Evolutionary conservation across 1,140 invertebrate species (phyloP).

Genomic region (Diprion similis): DNA sequence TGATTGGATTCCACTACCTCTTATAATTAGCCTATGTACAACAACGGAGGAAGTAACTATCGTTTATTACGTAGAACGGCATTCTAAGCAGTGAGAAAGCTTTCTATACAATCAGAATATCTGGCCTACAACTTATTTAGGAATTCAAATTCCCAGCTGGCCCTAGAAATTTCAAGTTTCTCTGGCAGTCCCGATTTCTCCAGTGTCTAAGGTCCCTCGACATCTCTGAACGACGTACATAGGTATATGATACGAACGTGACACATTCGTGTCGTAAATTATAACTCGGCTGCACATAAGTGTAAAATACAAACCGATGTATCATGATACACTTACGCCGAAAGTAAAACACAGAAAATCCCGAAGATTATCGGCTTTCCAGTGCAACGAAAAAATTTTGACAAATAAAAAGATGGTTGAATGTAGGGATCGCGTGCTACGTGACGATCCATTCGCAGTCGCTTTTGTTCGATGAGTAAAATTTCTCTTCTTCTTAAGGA

Average conservation of each 20-base stretch:
- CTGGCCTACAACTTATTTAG: neutral
- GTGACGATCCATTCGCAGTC: neutral
- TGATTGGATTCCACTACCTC: too few species aligned
- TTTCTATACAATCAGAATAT: neutral
- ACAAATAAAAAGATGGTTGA: neutral
- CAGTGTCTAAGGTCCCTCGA: neutral
- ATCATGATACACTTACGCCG: too few species aligned
- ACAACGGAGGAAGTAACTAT: neutral
- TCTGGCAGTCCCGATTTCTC: neutral
- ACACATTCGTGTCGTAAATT: too few species aligned
- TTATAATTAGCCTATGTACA: too few species aligned
- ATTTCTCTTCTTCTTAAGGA: slow-evolving; percentile 6
- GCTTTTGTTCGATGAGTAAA: neutral
- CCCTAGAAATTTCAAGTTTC: neutral
- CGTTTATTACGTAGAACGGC: neutral
- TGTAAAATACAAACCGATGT: too few species aligned
- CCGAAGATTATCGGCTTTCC: too few species aligned
- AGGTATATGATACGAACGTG: too few species aligned
- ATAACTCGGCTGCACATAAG: too few species aligned
- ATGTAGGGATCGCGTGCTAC: neutral
- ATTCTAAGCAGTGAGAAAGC: neutral
- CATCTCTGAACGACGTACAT: too few species aligned
- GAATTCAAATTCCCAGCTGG: neutral
- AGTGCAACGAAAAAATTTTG: too few species aligned
- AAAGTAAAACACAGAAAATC: too few species aligned